These are phyloP conservation scores for Eurypyga helias DNA, from an alignment of 2,113 vertebrate genomes.

Conservation along the genomic window DNA sequence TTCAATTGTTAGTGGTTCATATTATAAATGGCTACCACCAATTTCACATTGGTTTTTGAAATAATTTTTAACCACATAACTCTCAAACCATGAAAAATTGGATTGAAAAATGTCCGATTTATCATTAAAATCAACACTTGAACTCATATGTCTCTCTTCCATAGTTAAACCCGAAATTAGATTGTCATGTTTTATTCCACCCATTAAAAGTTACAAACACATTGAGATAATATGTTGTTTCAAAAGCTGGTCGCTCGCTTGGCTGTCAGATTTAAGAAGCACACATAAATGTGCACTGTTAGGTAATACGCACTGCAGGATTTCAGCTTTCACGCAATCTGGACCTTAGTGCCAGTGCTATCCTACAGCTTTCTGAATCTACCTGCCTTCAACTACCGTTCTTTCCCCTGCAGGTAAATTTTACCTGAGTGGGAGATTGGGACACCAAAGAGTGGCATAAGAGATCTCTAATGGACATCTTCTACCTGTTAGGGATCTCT, in stretches of 20 bases:
- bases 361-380: neutral
- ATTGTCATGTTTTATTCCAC: neutral
- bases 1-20: conserved; percentile 55
- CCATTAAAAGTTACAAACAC: neutral
- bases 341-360: neutral
- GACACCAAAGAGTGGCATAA: neutral
- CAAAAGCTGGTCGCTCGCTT: neutral
- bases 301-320: neutral
- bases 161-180: neutral
- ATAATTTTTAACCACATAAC: conserved; percentile 43
- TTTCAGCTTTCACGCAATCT: neutral
- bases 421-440: neutral
- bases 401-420: neutral
- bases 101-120: conserved; percentile 15
- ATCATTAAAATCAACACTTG: conserved; percentile 22
- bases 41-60: conserved; percentile 46
- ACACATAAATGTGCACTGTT: neutral
- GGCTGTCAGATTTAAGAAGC: neutral
- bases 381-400: neutral
- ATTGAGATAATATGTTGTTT: neutral
- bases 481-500: neutral
- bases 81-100: conserved; percentile 22
- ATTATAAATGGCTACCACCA: conserved; percentile 44
- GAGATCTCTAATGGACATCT: neutral
- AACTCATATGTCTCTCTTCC: neutral